Conservation (phyloP, 2,888 invertebrate species). For the Petrophora chlorosata region DNA sequence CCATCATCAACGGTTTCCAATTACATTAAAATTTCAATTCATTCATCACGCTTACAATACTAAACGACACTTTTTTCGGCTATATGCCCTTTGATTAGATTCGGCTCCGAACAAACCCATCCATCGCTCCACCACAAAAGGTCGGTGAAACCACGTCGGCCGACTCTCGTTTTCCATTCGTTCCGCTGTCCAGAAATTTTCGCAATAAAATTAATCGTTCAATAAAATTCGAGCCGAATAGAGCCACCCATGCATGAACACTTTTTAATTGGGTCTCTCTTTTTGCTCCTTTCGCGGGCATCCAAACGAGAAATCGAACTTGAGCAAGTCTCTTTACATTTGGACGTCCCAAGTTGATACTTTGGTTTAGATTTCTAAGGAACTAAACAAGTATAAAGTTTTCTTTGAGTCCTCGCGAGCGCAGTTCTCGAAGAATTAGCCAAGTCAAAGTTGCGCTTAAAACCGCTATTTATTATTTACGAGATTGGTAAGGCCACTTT, state of each 20-base stretch:
- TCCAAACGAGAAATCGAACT: conserved; percentile 72
- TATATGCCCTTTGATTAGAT: conserved; percentile 72
- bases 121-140: conserved; percentile 74
- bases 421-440: conserved; percentile 37
- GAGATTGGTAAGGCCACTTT: neutral
- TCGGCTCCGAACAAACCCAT: conserved; percentile 64
- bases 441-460: conserved; percentile 22
- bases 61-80: conserved; percentile 56
- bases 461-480: neutral
- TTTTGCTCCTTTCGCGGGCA: conserved; percentile 71
- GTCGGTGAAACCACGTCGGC: conserved; percentile 60
- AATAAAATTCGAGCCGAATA: conserved; percentile 79
- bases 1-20: conserved; percentile 60
- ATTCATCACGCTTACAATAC: conserved; percentile 62
- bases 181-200: conserved; percentile 81
- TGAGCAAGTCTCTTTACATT: conserved; percentile 51
- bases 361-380: conserved; percentile 7
- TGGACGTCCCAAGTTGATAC: conserved; percentile 22
- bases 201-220: conserved; percentile 83
- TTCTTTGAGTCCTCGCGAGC: conserved; percentile 18
- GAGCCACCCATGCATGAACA: conserved; percentile 79
- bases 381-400: conserved; percentile 23
- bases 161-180: conserved; percentile 72
- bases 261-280: conserved; percentile 80
- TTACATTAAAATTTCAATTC: conserved; percentile 71